Base-by-base conservation (phyloP, 2,113 vertebrate species). In the Aix galericulata region DNA sequence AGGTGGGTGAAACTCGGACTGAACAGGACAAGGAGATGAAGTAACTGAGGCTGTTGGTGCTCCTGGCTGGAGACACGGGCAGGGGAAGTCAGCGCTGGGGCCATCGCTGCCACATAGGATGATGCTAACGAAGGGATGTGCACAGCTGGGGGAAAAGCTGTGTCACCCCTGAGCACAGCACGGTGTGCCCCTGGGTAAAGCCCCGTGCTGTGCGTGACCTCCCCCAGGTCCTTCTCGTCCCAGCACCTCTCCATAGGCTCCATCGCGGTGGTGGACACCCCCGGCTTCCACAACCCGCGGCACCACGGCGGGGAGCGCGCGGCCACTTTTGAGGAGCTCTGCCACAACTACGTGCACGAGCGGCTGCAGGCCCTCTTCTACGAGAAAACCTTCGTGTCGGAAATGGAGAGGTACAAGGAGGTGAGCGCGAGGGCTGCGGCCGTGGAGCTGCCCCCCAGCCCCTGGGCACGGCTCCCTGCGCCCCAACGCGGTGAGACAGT, bases 301-400 rank as follows among this genome's bases (percentile, higher is more conserved):
- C 98, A 99, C 91, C 94, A 93, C 13, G 93, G 93, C 2, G 95
- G 96, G 7, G 98, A 99, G 66, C 96, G 99, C 7, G 99, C 98
- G 0, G 99, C 98, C 8, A 98, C 98, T 32, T 99, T 99, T 3
- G 98, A 99, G 0, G 99, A 99, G 84, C 98, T 99, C 76, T 99
- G 99, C 62, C 98, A 98, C 97, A 99, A 99, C 94, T 99, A 99
- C 6, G 46, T 98, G 32, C 99, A 99, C 0, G 99, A 99, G 96
- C 97, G 99, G 17, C 96, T 99, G 81, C 98, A 99, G 96, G 98
- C 98, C n/a, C 98, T 99, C 14, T 98, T 98, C 96, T 97, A 99
- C 14, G 96, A 97, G 92, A 97, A 98, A 90, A 99, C 98, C 44
- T 99, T 99, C 12, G 94, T 94, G 25, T 80, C 96, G 5, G 86